A percentile compares a stretch with the other conserved stretches of the same genome.
Conservation (phyloP, 2,888 invertebrate species). For the Thereva unica region DNA sequence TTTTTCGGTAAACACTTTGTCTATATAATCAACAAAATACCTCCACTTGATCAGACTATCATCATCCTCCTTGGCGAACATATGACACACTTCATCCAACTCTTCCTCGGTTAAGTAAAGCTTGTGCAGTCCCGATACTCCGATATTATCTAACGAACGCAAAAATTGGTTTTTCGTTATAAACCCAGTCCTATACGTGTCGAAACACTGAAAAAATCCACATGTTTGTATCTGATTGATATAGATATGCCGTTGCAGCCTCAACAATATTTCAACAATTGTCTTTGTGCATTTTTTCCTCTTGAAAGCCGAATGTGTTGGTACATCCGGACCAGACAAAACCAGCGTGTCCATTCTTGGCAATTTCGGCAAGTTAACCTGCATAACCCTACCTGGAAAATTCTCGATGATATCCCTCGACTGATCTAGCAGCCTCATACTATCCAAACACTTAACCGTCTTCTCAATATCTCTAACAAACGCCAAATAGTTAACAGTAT, state of each 20-base stretch:
- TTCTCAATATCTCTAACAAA: slow-evolving; percentile 72
- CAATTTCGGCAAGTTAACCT: slow-evolving; percentile 70
- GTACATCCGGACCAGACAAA: slow-evolving; percentile 61
- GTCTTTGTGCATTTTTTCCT: slow-evolving; percentile 50
- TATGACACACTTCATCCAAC: slow-evolving; percentile 65
- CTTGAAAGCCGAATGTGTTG: slow-evolving; percentile 66
- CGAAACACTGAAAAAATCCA: slow-evolving; percentile 75
- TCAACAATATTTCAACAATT: slow-evolving; percentile 24
- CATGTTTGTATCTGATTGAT: slow-evolving; percentile 68
- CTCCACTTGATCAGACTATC: slow-evolving; percentile 71
- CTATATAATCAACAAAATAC: slow-evolving; percentile 77
- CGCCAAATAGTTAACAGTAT: slow-evolving; percentile 77
- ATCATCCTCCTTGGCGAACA: slow-evolving; percentile 76
- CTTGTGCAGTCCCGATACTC: slow-evolving; percentile 64
- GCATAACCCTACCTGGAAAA: slow-evolving; percentile 69
- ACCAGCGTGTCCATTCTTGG: slow-evolving; percentile 61
- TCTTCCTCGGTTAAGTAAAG: slow-evolving; percentile 67
- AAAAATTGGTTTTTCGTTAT: slow-evolving; percentile 73
- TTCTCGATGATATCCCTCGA: slow-evolving; percentile 61
- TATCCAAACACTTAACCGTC: slow-evolving; percentile 65
- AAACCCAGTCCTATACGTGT: slow-evolving; percentile 69
- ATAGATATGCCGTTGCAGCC: slow-evolving; percentile 68
- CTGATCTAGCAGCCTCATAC: slow-evolving; percentile 60
- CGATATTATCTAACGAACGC: slow-evolving; percentile 69
- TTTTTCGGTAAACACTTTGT: slow-evolving; percentile 70